phyloP scores from a whole-genome alignment of 1,140 invertebrate genomes.

The Nephotettix cincticeps region DNA sequence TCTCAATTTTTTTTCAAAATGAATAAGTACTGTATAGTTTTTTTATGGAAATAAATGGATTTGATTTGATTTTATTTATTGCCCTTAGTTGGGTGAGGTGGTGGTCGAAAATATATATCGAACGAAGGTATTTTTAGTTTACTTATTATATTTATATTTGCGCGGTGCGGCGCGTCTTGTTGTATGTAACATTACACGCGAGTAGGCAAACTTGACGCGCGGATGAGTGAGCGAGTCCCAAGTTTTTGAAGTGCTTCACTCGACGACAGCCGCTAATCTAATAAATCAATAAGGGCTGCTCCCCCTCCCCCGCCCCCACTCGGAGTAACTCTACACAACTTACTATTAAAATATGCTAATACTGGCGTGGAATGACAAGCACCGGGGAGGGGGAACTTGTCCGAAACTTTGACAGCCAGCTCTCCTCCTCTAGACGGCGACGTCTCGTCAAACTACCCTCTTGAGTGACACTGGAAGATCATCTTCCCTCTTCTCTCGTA shows the following conservation, averaged over 20 bases:
- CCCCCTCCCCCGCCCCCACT: neutral
- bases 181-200: too few species aligned
- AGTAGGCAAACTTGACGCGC: too few species aligned
- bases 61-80: too few species aligned
- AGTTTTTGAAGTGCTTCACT: neutral
- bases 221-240: too few species aligned
- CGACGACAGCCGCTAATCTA: constrained; percentile 1
- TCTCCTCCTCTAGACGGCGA: neutral
- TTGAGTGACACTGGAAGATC: neutral
- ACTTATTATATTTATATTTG: too few species aligned
- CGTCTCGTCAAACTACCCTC: neutral
- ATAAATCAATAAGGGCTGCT: constrained; percentile 11
- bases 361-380: constrained; percentile 4
- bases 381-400: neutral
- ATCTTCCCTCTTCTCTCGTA: neutral
- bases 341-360: constrained; percentile 25
- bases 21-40: too few species aligned
- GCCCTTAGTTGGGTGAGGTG: too few species aligned
- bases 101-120: too few species aligned
- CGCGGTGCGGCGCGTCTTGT: too few species aligned
- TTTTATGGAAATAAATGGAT: too few species aligned
- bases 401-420: constrained; percentile 9
- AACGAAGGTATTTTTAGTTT: too few species aligned
- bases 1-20: too few species aligned
- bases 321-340: constrained; percentile 2